Base-by-base conservation (phyloP, 2,888 invertebrate genomes). In the Lordiphosa andalusiaca region DNA sequence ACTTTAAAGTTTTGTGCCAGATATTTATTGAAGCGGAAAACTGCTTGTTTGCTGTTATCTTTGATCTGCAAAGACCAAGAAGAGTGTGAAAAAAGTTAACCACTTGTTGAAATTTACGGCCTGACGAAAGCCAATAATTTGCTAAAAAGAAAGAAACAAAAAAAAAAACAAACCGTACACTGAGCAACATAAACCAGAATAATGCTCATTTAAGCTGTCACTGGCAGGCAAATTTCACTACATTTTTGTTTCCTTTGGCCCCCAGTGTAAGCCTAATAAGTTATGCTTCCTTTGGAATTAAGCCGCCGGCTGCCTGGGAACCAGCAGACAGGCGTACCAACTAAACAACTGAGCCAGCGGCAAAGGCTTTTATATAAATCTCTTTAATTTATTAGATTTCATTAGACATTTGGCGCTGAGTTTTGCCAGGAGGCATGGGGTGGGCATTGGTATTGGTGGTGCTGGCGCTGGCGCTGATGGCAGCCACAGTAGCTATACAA, bases 371-470 rank as follows among this genome's bases (percentile, higher is more conserved):
- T 84, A 76, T 84, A 82, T 80, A 80, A 80, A 80, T 80, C 84
- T 80, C 67, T 60, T 84, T 84, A 84, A 80, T 80, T 80, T 84
- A 84, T 80, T 80, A 77, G 82, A 80, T 84, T 80, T 80, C 82
- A 84, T 80, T 80, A 82, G 84, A 77, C 69, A 54, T 73, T 83
- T 59, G 78, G 74, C 71, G 82, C 72, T 78, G 59, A 60, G 53
- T 71, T 50, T 59, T 58, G 59, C 63, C 62, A 51, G 37, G 58
- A 49, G 69, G 35, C 35, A 44, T 33, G 16, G 33, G 44, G 13
- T 42, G 13, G 13, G 42, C 13, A 13, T 30, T 10, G 33, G 30
- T 33, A 13, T 30, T 10, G 33, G 30, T 44, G 44, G 16, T 42
- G 25, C 25, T 30, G 33, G 44, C 44, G 25, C 25, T 30, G 33